These are phyloP conservation scores for Macrocentrus cingulum DNA, from an alignment of 1,140 invertebrate genomes.

Conservation along the genomic window DNA sequence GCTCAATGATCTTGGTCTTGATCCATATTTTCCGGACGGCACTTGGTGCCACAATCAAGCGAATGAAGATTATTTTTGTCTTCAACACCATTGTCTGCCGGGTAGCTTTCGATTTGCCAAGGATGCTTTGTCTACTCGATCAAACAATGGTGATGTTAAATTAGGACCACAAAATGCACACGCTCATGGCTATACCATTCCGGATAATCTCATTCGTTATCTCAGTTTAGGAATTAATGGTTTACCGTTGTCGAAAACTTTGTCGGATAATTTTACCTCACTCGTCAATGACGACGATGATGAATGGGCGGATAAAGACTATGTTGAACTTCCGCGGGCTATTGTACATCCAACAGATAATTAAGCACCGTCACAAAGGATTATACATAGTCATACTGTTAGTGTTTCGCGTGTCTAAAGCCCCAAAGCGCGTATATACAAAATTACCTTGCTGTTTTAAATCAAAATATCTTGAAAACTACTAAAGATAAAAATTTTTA, in stretches of 20 bases:
- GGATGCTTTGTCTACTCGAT: constrained; percentile 31
- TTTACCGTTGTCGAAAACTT: constrained; percentile 61
- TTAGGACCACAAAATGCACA: constrained; percentile 64
- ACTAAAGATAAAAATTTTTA: too few species aligned
- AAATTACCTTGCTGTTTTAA: too few species aligned
- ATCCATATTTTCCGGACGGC: constrained; percentile 78
- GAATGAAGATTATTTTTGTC: constrained; percentile 68
- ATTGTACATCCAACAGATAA: too few species aligned
- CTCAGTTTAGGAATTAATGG: constrained; percentile 64
- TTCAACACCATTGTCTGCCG: constrained; percentile 72
- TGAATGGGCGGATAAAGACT: constrained; percentile 63
- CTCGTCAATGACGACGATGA: constrained; percentile 46
- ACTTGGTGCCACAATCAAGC: constrained; percentile 75
- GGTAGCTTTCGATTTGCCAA: constrained; percentile 55
- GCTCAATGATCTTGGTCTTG: constrained; percentile 70
- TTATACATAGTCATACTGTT: too few species aligned
- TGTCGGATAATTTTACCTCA: constrained; percentile 48
- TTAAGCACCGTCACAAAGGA: too few species aligned
- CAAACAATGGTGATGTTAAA: constrained; percentile 57
- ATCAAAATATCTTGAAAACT: too few species aligned
- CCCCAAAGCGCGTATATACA: too few species aligned
- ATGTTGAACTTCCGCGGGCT: constrained; percentile 53
- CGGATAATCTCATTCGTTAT: constrained; percentile 62
- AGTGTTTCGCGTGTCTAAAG: too few species aligned
- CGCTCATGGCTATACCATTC: constrained; percentile 46